A percentile compares a stretch with the other conserved stretches of the same genome.
phyloP scores from a whole-genome alignment of 2,113 vertebrate genomes.

The Dicaeum eximium region DNA sequence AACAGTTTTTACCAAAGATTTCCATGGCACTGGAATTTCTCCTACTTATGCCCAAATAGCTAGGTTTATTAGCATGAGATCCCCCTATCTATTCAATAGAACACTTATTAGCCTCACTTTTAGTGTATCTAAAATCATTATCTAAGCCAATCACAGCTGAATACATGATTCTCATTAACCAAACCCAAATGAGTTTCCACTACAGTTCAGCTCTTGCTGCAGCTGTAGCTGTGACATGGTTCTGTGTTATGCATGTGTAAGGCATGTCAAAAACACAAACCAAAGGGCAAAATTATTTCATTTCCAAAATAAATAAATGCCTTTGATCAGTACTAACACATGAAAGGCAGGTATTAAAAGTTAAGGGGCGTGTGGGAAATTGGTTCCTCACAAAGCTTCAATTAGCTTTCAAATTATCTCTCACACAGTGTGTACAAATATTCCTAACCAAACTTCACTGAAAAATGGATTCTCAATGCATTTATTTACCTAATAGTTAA shows the following conservation, averaged over 20 bases:
- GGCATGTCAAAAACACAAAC: conserved; percentile 31
- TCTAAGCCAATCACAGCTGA: neutral
- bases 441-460: conserved; percentile 71
- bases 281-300: conserved; percentile 54
- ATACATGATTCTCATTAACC: neutral
- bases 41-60: neutral
- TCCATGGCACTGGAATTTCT: neutral
- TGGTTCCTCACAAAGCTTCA: conserved; percentile 66
- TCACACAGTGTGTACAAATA: conserved; percentile 66
- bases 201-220: neutral
- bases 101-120: neutral
- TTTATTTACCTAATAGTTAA: conserved; percentile 80
- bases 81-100: neutral
- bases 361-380: conserved; percentile 16
- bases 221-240: neutral
- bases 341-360: conserved; percentile 30
- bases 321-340: neutral
- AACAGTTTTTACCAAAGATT: neutral
- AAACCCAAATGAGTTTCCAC: conserved; percentile 25
- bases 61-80: neutral
- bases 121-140: neutral
- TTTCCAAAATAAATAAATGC: conserved; percentile 57
- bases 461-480: conserved; percentile 75
- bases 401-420: conserved; percentile 75
- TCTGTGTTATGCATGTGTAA: neutral